A percentile compares a stretch with the other conserved stretches of the same genome.
Evolutionary conservation across 2,888 invertebrate species (phyloP).

Genomic region (Ophion ellenae): DNA sequence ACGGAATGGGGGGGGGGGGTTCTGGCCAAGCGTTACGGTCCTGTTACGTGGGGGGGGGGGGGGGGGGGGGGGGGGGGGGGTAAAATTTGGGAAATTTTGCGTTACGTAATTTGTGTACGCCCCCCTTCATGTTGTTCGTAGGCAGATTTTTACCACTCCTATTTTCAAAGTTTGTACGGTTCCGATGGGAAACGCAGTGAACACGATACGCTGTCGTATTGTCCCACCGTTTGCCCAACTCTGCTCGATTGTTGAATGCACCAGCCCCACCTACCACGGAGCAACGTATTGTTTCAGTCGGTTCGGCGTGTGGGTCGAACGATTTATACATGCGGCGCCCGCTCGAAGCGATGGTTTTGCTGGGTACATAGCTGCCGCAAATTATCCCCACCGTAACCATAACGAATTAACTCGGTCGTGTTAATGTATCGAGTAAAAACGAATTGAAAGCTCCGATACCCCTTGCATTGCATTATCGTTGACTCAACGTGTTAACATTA

Average conservation of each 20-base stretch:
- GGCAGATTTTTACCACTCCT: not conserved
- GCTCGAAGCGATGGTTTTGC: constrained; percentile 25
- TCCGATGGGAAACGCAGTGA: not conserved
- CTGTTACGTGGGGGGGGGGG: too few relatives aligned
- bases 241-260: not conserved
- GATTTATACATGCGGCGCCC: constrained; percentile 12
- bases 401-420: constrained; percentile 45
- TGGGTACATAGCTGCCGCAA: not conserved
- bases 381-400: constrained; percentile 31
- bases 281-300: constrained; percentile 12
- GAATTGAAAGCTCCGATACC: constrained; percentile 35
- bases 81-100: too few relatives aligned
- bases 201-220: not conserved
- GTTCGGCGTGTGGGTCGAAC: constrained; percentile 9
- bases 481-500: not conserved
- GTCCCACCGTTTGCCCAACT: constrained; percentile 12
- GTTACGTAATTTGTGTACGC: too few relatives aligned
- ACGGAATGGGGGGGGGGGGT: too few relatives aligned
- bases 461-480: constrained; percentile 5
- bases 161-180: not conserved
- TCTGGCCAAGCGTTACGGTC: too few relatives aligned
- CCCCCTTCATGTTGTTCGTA: too few relatives aligned
- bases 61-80: too few relatives aligned
- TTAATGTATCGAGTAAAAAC: constrained; percentile 52
- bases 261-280: not conserved